phyloP scores from a whole-genome alignment of 1,140 invertebrate genomes.

The Polypedilum pembai region DNA sequence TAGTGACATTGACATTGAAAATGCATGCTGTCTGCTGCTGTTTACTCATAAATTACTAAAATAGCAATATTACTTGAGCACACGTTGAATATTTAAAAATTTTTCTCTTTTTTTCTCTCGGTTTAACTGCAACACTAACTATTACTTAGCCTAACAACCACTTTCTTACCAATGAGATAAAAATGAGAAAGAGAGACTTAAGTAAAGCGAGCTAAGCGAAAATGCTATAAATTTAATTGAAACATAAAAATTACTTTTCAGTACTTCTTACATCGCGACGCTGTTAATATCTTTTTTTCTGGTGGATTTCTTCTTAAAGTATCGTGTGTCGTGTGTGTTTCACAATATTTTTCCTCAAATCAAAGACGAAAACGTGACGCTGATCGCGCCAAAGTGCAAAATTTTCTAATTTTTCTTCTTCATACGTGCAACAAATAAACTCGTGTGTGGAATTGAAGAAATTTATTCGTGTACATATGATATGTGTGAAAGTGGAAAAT shows the following conservation, averaged over 20 bases:
- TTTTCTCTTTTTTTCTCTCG: background rate
- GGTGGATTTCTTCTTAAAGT: background rate
- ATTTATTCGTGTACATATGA: too few relatives aligned
- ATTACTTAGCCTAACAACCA: too few relatives aligned
- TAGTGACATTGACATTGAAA: background rate
- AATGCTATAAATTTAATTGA: slow-evolving; percentile 14
- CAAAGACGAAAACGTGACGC: too few relatives aligned
- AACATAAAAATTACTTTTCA: slow-evolving; percentile 13
- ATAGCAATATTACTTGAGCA: background rate
- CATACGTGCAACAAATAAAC: background rate
- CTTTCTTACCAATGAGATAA: too few relatives aligned
- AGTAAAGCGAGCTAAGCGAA: background rate
- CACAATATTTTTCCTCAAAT: too few relatives aligned
- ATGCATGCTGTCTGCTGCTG: background rate
- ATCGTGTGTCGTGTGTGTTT: background rate
- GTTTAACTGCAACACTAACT: background rate
- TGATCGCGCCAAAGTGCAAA: background rate
- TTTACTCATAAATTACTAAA: background rate
- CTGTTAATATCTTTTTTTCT: background rate
- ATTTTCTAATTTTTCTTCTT: background rate
- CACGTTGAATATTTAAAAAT: background rate
- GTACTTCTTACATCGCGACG: background rate
- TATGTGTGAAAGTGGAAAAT: background rate
- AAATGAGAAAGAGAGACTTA: background rate
- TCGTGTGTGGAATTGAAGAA: background rate